Percentiles rank a stretch among this genome's conserved stretches.
Conservation (phyloP, 2,113 vertebrate genomes). For the Proteles cristata region DNA sequence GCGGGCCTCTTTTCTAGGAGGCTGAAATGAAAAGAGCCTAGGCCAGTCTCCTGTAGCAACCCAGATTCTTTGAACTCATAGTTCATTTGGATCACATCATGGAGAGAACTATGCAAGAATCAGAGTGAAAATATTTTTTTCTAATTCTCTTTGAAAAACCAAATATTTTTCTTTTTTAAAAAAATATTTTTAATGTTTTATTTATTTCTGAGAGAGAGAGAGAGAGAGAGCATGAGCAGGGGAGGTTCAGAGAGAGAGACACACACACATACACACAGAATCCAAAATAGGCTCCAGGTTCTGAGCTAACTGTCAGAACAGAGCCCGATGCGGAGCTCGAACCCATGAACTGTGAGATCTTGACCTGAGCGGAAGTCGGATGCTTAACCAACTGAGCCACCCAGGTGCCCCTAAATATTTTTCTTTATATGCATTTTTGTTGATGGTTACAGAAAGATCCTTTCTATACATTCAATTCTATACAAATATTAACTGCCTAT, state of each 20-base stretch:
- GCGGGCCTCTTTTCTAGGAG: neutral
- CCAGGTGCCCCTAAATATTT: neutral
- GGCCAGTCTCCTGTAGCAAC: neutral
- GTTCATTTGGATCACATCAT: neutral
- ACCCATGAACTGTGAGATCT: too few species aligned
- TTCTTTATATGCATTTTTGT: neutral
- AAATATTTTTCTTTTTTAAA: neutral
- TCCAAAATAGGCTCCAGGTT: too few species aligned
- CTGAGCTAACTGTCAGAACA: too few species aligned
- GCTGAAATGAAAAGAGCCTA: neutral
- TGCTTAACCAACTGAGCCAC: too few species aligned
- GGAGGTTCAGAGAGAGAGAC: too few species aligned
- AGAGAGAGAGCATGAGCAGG: too few species aligned
- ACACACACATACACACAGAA: too few species aligned
- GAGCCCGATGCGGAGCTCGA: too few species aligned
- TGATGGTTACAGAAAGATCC: neutral
- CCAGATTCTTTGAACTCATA: neutral
- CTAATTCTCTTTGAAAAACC: neutral
- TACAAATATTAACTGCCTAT: neutral
- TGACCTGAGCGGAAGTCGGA: too few species aligned
- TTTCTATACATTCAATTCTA: neutral
- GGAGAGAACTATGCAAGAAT: slow-evolving; percentile 21
- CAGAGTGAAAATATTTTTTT: neutral
- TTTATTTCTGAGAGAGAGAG: too few species aligned
- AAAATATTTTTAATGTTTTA: too few species aligned